Evolutionary conservation across 92 coral and sea anemone genomes (phyloP).

Genomic region (Ricordea florida): DNA sequence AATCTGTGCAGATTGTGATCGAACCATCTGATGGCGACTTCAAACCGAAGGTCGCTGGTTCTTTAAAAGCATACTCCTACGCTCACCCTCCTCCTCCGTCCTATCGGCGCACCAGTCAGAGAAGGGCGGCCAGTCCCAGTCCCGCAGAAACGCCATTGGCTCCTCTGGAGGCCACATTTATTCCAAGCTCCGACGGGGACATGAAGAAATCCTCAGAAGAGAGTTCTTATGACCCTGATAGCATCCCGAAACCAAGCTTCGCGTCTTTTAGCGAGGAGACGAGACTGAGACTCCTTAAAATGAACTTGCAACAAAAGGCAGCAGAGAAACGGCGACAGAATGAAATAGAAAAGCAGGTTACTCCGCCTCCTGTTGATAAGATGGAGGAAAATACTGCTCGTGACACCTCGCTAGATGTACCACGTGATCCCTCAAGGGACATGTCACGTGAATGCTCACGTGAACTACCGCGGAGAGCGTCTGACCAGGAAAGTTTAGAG

Average conservation of each 20-base stretch:
- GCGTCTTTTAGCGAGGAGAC: constrained; percentile 89
- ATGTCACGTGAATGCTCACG: constrained; percentile 26
- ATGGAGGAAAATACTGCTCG: too few species aligned
- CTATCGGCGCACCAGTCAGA: constrained; percentile 71
- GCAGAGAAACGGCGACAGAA: constrained; percentile 87
- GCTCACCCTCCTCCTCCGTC: constrained; percentile 99
- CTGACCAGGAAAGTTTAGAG: constrained; percentile 63
- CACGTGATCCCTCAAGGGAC: constrained; percentile 7
- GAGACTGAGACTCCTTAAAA: constrained; percentile 73
- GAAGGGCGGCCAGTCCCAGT: constrained; percentile 55
- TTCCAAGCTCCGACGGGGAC: constrained; percentile 39
- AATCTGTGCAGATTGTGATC: constrained; percentile 26
- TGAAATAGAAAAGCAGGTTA: constrained; percentile 34
- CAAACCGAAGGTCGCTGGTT: constrained; percentile 61
- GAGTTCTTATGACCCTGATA: constrained; percentile 1
- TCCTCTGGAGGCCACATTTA: constrained; percentile 45
- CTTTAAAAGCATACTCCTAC: constrained; percentile 90
- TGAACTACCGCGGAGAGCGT: constrained; percentile 45
- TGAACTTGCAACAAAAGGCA: constrained; percentile 90
- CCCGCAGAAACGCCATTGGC: constrained; percentile 38
- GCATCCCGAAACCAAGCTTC: constrained; percentile 60
- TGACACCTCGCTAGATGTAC: neutral
- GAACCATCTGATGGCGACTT: constrained; percentile 59
- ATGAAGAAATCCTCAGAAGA: constrained; percentile 35
- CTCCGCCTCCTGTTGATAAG: neutral